Base-by-base conservation (phyloP, 2,888 invertebrate species). In the Pristionchus maxplancki region DNA sequence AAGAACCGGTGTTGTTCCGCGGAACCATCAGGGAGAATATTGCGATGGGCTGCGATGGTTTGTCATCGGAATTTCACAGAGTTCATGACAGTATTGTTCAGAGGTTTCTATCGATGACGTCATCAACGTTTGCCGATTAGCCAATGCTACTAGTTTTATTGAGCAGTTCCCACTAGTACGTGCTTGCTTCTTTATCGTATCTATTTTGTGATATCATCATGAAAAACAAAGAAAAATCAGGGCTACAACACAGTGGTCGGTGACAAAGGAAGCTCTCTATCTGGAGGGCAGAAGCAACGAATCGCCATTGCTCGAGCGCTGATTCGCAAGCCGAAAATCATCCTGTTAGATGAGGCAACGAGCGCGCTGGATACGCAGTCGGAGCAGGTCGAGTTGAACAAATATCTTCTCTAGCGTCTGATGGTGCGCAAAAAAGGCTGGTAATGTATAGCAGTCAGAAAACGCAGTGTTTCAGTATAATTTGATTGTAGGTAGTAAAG, bases 1-100 rank as follows among this genome's bases (percentile, higher is more conserved):
- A 98, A 95, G 98, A 98, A 94, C 98, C 98, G 0, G 96, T 97
- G 0, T 96, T 98, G 0, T 98, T 98, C 95, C 97, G 97, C 95
- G 96, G 97, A 88, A 97, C 97, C 24, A 97, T 98, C 88, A 85
- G 95, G 97, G 96, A 96, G 0, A 97, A 98, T 91, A 98, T 98
- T 95, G 97, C 98, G 91, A 97, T 98, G 98, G 94, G 98, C 98
- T 1, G 1, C 0, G 84, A 84, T 20, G 84, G 84, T 20, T 96
- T 98, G 34, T 58, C 13, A 34, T 8, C 1, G 5, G 2, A 8
- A 1, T 53, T 28, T 82, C 50, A 44, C 15, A 34, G n/a, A 74
- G 50, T 11, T 15, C 13, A n/a, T 44, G 1, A 3, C 13, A 20
- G 8, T 58, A 24, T 88, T 95, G 95, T 31, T 48, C 37, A 48